These are phyloP conservation scores for Lanistes nyassanus DNA, from an alignment of 1,140 invertebrate species.

Conservation along the genomic window DNA sequence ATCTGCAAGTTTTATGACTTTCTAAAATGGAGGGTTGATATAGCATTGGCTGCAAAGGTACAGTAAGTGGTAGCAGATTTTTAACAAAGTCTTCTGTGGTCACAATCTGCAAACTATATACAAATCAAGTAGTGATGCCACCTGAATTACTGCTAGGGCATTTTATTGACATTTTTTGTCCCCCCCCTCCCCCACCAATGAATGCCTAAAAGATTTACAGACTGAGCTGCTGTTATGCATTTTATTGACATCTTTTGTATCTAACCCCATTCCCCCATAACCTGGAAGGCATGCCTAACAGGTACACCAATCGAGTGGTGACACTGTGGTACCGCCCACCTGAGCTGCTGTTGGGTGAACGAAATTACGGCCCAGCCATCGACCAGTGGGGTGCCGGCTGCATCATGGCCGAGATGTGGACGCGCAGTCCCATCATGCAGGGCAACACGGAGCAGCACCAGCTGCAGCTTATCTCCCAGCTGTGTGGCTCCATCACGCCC, in stretches of 20 bases:
- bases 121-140: no score
- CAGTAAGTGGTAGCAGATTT: no score
- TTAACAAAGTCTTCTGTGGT: no score
- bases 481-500: slow-evolving; percentile 95
- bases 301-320: slow-evolving; percentile 97
- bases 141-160: no score
- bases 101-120: no score
- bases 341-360: slow-evolving; percentile 86
- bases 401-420: slow-evolving; percentile 99
- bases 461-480: slow-evolving; percentile 91
- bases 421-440: slow-evolving; percentile 80
- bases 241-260: background rate
- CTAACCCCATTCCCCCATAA: background rate
- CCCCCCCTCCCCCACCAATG: no score
- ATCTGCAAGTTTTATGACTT: no score
- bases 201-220: no score
- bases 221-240: no score
- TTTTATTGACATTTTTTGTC: no score
- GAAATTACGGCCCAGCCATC: slow-evolving; percentile 91
- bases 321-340: slow-evolving; percentile 98
- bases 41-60: no score
- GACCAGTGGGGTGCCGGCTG: slow-evolving; percentile 99
- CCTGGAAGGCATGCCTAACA: slow-evolving; percentile 82
- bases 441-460: slow-evolving; percentile 97
- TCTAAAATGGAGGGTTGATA: no score